Evolutionary conservation across 2,113 vertebrate species (phyloP).

Genomic region (Falco punctatus): DNA sequence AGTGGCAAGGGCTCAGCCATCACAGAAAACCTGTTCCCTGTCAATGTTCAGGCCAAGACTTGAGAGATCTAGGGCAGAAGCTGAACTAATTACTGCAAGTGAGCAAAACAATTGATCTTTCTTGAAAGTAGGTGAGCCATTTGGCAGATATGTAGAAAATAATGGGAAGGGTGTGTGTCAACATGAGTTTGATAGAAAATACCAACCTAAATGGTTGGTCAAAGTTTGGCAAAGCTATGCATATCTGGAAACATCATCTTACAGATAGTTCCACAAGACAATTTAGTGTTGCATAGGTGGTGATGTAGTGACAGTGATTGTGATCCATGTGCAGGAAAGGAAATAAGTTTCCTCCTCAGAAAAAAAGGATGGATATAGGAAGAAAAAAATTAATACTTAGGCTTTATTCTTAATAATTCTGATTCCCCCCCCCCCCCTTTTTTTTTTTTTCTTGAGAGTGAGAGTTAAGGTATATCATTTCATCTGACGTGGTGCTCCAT

Average conservation of each 20-base stretch:
- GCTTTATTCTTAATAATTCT: neutral
- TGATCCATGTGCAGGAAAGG: neutral
- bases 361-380: neutral
- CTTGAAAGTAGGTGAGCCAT: neutral
- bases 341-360: neutral
- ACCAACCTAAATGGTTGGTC: neutral
- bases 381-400: neutral
- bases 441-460: neutral
- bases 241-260: neutral
- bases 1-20: neutral
- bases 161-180: neutral
- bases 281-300: neutral
- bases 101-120: neutral
- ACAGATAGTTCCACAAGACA: neutral
- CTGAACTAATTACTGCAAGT: neutral
- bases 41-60: neutral
- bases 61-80: neutral
- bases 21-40: neutral
- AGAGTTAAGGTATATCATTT: neutral
- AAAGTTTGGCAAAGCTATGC: neutral
- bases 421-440: neutral
- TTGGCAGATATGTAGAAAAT: neutral
- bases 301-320: neutral
- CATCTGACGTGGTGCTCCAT: neutral
- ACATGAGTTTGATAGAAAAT: neutral